Conservation (phyloP, 2,113 vertebrate genomes). For the Typhlomys cinereus region DNA sequence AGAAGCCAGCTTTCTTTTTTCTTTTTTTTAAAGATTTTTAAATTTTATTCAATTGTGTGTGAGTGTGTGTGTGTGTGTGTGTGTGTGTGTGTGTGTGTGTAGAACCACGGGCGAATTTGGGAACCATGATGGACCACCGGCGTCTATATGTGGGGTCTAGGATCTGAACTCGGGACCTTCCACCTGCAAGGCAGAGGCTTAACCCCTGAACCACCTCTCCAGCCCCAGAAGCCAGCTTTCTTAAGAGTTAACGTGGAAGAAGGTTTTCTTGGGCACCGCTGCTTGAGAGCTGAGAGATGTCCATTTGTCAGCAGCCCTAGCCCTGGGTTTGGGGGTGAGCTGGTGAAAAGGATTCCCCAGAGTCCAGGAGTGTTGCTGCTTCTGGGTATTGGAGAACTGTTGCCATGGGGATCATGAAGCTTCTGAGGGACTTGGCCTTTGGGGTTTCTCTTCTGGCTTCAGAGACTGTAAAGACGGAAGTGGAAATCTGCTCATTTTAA, state of each 20-base stretch:
- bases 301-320: neutral
- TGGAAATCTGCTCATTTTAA: conserved; percentile 24
- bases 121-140: too few species aligned
- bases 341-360: conserved; percentile 10
- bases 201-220: too few species aligned
- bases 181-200: too few species aligned
- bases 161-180: too few species aligned
- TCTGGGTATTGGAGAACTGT: neutral
- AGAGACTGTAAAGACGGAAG: conserved; percentile 49
- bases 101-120: too few species aligned
- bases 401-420: neutral
- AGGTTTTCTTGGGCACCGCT: neutral
- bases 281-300: neutral
- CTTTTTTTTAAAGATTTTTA: too few species aligned
- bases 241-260: neutral
- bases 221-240: too few species aligned
- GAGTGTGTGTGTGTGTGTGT: too few species aligned
- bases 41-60: too few species aligned
- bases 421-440: neutral
- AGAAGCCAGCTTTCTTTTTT: neutral
- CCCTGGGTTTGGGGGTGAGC: neutral
- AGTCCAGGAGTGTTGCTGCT: neutral
- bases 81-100: too few species aligned
- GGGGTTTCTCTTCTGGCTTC: conserved; percentile 6
- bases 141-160: too few species aligned